A percentile compares a stretch with the other conserved stretches of the same genome.
These are phyloP conservation scores for Oryzias celebensis DNA, from an alignment of 2,113 vertebrate genomes.

Conservation along the genomic window DNA sequence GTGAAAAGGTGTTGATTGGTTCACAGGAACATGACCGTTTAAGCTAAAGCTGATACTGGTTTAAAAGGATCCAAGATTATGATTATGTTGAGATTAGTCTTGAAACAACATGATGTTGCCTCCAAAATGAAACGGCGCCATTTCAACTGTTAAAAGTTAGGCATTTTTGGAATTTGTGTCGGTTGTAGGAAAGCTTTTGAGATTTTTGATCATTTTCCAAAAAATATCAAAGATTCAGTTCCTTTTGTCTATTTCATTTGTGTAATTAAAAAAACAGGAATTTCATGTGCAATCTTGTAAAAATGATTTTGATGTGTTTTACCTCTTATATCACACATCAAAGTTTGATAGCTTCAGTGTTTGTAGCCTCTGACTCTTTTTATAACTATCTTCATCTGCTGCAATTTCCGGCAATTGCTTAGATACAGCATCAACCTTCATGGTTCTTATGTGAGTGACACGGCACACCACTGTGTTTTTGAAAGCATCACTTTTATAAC, in stretches of 20 bases:
- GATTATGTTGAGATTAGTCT: too few relatives aligned
- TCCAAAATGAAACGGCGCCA: too few relatives aligned
- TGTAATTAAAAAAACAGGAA: background rate
- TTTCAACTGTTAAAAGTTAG: too few relatives aligned
- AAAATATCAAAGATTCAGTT: background rate
- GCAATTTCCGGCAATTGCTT: background rate
- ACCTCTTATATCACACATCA: background rate
- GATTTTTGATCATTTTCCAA: background rate
- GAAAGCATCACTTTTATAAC: slow-evolving; percentile 7
- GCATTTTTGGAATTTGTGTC: too few relatives aligned
- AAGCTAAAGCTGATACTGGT: too few relatives aligned
- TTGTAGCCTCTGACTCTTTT: background rate
- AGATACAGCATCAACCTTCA: background rate
- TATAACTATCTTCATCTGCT: background rate
- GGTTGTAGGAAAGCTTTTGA: slow-evolving; percentile 15
- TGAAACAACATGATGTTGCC: too few relatives aligned
- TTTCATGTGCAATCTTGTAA: background rate
- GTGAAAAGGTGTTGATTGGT: too few relatives aligned
- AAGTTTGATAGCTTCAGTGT: background rate
- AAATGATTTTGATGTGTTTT: background rate
- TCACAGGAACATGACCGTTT: too few relatives aligned
- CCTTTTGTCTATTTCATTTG: background rate
- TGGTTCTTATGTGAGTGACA: background rate
- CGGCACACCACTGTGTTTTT: background rate
- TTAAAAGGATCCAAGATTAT: too few relatives aligned